Percentiles rank a stretch among this genome's conserved stretches.
Conservation (phyloP, 1,140 invertebrate species). For the Kradibia gibbosae region DNA sequence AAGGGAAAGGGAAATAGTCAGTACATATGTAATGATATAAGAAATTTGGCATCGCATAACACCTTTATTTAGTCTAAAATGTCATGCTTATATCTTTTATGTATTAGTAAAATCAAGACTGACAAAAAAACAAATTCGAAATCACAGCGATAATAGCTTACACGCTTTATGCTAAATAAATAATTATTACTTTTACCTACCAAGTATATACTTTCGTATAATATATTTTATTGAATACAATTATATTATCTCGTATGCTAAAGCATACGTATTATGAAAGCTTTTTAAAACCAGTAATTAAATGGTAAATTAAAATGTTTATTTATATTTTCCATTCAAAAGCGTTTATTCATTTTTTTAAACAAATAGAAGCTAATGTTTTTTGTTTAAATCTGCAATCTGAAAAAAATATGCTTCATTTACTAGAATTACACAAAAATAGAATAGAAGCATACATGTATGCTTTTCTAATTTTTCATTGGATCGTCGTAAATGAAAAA, state of each 20-base stretch:
- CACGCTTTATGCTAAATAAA: not conserved
- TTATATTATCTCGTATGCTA: not conserved
- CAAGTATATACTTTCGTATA: not conserved
- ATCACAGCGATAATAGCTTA: not conserved
- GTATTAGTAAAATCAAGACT: not conserved
- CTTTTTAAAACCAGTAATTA: not conserved
- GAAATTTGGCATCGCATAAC: too few species aligned
- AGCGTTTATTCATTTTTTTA: too few species aligned
- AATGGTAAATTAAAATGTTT: too few species aligned
- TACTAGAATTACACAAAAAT: too few species aligned
- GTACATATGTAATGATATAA: too few species aligned
- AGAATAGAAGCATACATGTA: not conserved
- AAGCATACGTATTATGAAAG: not conserved
- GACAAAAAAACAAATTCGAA: not conserved
- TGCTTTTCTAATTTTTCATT: not conserved
- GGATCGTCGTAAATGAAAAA: not conserved
- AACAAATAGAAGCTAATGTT: too few species aligned
- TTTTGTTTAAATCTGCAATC: too few species aligned
- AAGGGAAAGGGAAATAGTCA: too few species aligned
- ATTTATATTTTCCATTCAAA: too few species aligned
- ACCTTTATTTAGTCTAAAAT: too few species aligned
- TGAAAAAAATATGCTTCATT: not conserved
- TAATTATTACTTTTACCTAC: not conserved
- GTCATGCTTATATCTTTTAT: too few species aligned
- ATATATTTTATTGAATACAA: not conserved